Conservation (phyloP, 92 coral and sea anemone species). For the Siderastrea radians region DNA sequence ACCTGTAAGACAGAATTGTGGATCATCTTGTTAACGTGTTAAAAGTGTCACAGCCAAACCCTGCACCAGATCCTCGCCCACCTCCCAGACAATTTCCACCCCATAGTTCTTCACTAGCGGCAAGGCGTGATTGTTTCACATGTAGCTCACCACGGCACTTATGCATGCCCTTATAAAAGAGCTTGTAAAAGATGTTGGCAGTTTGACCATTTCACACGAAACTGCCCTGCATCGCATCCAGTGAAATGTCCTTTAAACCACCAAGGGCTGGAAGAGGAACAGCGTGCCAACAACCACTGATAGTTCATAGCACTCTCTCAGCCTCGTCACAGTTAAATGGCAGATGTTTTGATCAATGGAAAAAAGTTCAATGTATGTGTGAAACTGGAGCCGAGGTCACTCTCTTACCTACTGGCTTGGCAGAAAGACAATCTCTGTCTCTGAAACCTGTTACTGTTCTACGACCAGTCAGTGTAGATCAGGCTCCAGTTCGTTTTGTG, state of each 20-base stretch:
- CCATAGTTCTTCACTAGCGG: background rate
- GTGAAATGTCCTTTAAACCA: conserved; percentile 32
- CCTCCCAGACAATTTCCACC: no score
- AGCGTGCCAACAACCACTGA: background rate
- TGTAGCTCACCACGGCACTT: conserved; percentile 32
- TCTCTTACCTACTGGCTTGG: no score
- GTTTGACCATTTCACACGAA: conserved; percentile 26
- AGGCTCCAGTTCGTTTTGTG: no score
- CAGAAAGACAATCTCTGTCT: no score
- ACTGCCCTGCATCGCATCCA: conserved; percentile 32
- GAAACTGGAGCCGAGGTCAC: no score
- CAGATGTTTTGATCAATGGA: no score
- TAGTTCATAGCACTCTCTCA: conserved; percentile 39
- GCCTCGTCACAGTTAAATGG: conserved; percentile 5
- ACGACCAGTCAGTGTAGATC: no score
- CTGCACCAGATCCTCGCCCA: background rate
- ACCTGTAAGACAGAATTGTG: conserved; percentile 40
- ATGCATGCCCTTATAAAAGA: conserved; percentile 36
- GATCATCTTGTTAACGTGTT: conserved; percentile 12
- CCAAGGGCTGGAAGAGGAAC: conserved; percentile 33
- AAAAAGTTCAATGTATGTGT: no score
- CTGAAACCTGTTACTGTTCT: no score
- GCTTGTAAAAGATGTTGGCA: conserved; percentile 54
- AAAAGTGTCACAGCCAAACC: background rate
- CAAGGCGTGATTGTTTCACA: conserved; percentile 11